These are phyloP conservation scores for Tipula unca DNA, from an alignment of 2,888 invertebrate genomes.

Conservation along the genomic window DNA sequence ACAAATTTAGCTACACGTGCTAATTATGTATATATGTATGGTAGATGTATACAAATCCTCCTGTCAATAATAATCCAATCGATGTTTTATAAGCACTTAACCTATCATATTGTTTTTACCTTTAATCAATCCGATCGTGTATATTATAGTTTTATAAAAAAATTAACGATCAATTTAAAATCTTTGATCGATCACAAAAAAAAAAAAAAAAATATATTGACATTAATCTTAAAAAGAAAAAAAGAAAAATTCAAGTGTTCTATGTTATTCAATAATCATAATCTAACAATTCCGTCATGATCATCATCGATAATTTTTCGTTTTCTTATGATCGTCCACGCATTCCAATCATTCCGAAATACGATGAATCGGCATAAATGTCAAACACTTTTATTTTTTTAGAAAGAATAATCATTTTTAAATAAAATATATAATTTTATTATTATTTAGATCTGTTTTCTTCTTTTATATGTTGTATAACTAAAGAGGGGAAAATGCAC, in stretches of 20 bases:
- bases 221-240: not conserved
- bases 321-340: not conserved
- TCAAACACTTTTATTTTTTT: conserved; percentile 1
- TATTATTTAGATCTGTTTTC: not conserved
- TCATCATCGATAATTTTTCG: not conserved
- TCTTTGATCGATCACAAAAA: not conserved
- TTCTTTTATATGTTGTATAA: not conserved
- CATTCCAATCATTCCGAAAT: not conserved
- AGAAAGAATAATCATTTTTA: not conserved
- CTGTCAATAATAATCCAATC: not conserved
- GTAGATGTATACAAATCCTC: not conserved
- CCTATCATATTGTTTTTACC: not conserved
- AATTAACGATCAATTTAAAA: not conserved
- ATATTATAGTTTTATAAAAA: not conserved
- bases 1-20: not conserved
- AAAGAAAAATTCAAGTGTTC: not conserved
- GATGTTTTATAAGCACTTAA: not conserved
- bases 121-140: not conserved
- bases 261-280: not conserved
- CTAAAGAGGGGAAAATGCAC: not conserved
- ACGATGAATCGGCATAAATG: conserved; percentile 2
- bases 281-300: not conserved
- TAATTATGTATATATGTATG: not conserved
- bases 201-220: not conserved
- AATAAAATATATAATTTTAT: not conserved